Evolutionary conservation across 1,140 invertebrate species (phyloP).

Genomic region (Heterodera schachtii): DNA sequence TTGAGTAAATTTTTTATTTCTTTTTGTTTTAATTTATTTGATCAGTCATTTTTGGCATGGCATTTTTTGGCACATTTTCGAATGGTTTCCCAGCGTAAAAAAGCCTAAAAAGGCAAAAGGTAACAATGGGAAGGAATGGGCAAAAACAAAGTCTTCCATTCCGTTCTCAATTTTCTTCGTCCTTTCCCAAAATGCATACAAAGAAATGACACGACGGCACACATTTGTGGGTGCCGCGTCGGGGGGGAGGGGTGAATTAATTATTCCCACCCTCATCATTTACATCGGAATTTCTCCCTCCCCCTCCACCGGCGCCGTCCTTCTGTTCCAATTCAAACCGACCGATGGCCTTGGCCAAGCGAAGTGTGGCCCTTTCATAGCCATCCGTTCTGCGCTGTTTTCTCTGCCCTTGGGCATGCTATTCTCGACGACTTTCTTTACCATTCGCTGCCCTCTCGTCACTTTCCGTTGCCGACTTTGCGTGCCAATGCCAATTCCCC

Average conservation of each 20-base stretch:
- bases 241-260: background rate
- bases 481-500: background rate
- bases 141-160: background rate
- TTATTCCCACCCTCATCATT: constrained; percentile 22
- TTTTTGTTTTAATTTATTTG: too few relatives aligned
- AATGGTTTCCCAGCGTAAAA: background rate
- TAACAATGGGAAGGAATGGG: too few relatives aligned
- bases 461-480: background rate
- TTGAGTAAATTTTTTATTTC: too few relatives aligned
- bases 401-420: background rate
- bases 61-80: background rate
- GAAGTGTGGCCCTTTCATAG: background rate
- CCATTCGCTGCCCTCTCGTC: background rate
- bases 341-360: background rate
- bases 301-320: constrained; percentile 3
- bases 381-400: background rate
- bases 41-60: too few relatives aligned
- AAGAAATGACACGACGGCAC: background rate
- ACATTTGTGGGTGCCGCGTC: background rate
- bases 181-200: background rate
- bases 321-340: background rate
- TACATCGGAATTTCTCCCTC: constrained; percentile 4
- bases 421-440: background rate
- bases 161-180: background rate
- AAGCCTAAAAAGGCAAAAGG: background rate